Evolutionary conservation across 2,888 invertebrate species (phyloP).

Genomic region (Anticlea derivata): DNA sequence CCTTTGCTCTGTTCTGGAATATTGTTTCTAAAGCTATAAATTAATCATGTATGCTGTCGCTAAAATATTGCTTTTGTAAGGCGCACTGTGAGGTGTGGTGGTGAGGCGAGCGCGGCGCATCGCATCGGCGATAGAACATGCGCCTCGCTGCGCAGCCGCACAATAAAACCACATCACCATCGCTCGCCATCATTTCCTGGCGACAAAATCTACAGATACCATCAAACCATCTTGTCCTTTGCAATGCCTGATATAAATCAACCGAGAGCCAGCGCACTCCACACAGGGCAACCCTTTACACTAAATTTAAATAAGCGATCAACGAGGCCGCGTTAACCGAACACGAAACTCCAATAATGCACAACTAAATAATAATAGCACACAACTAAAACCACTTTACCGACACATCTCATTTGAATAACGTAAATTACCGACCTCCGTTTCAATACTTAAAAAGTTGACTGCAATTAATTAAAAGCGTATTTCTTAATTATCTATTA

Average conservation of each 20-base stretch:
- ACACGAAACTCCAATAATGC: conserved; percentile 78
- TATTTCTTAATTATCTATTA: conserved; percentile 80
- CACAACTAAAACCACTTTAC: conserved; percentile 74
- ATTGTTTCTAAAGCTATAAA: conserved; percentile 76
- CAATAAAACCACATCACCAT: conserved; percentile 63
- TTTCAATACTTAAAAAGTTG: conserved; percentile 68
- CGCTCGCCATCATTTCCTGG: conserved; percentile 74
- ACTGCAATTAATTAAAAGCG: conserved; percentile 74
- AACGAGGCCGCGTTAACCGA: conserved; percentile 59
- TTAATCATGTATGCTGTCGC: conserved; percentile 83
- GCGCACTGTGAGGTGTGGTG: conserved; percentile 43
- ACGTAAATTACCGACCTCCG: conserved; percentile 68
- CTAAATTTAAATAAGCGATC: conserved; percentile 76
- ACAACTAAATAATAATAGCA: conserved; percentile 80
- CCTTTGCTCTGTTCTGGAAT: conserved; percentile 65
- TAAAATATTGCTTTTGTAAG: conserved; percentile 77
- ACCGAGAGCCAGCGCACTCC: conserved; percentile 50
- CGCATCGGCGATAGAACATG: conserved; percentile 71
- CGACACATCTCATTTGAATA: conserved; percentile 77
- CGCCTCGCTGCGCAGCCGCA: conserved; percentile 53
- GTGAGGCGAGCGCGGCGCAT: conserved; percentile 49
- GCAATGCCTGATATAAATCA: conserved; percentile 71
- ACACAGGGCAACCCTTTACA: conserved; percentile 57
- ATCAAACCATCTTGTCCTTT: conserved; percentile 67
- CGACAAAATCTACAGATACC: conserved; percentile 77